Evolutionary conservation across 2,113 vertebrate species (phyloP).

Genomic region (Amia ocellicauda): DNA sequence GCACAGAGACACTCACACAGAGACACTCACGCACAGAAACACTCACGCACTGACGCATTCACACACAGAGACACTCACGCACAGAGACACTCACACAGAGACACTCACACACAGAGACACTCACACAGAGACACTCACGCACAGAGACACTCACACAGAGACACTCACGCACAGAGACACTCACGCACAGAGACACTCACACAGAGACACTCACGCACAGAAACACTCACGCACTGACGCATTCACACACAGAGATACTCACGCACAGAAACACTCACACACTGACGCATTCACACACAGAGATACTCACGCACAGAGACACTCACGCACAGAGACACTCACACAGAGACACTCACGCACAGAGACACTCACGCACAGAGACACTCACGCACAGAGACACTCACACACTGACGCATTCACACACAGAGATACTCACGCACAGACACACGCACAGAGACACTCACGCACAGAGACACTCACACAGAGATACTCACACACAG

Average conservation of each 20-base stretch:
- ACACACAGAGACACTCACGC: constrained; percentile 7
- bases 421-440: neutral
- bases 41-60: no score
- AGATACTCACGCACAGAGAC: neutral
- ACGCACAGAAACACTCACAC: neutral
- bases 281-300: neutral
- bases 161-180: neutral
- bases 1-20: neutral
- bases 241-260: no score
- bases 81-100: neutral
- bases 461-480: neutral
- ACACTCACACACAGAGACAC: constrained; percentile 3
- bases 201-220: neutral
- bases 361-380: neutral
- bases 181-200: neutral
- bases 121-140: neutral
- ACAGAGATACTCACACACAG: neutral
- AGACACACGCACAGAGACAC: neutral
- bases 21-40: neutral
- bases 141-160: neutral
- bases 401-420: no score
- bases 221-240: neutral
- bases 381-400: neutral
- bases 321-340: constrained; percentile 1
- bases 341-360: neutral